Base-by-base conservation (phyloP, 2,113 vertebrate genomes). In the Periophthalmodon schlosseri region DNA sequence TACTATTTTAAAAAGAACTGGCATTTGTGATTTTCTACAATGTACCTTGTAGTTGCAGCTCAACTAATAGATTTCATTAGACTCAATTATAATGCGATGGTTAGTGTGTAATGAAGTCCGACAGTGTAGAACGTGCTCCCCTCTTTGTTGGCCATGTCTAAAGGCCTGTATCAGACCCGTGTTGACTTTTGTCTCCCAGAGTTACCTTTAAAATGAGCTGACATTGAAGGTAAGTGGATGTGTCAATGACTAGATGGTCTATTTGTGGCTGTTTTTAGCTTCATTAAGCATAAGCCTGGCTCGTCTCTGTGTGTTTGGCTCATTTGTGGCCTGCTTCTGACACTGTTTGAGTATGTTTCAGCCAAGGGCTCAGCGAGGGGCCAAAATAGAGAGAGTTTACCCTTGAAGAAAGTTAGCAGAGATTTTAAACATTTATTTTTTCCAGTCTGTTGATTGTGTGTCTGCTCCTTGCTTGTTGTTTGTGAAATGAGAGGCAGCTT, bases 111-210 rank as follows among this genome's bases (percentile, higher is more conserved):
- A 90, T 74, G 39, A 63, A 33, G 39, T 50, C 77, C 65, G 87
- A 91, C 84, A 86, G 86, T 18, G 69, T 20, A 14, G 3, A 61
- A 70, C 75, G 65, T 52, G 74, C 79, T 74, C 74, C 68, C 79
- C 73, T 58, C 73, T 79, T 75, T 82, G 88, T 79, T 84, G 84
- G 77, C 87, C 73, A 57, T 84, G 84, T 86, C 89, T 88, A 87
- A 89, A 82, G 67, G 73, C 36, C 64, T 82, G 75, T 80, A 88
- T 91, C 84, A 88, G 86, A 65, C 61, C 77, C 82, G 69, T 84
- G 84, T 88, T 88, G 79, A 89, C 83, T 88, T 88, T 84, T 91
- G 86, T 91, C 89, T 81, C 84, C 86, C 82, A 79, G 74, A 4
- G 64, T 89, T 84, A 84, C 83, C 72, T 76, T 85, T 68, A 83